phyloP scores from a whole-genome alignment of 2,888 invertebrate species.

The Trichopoda pennipes region DNA sequence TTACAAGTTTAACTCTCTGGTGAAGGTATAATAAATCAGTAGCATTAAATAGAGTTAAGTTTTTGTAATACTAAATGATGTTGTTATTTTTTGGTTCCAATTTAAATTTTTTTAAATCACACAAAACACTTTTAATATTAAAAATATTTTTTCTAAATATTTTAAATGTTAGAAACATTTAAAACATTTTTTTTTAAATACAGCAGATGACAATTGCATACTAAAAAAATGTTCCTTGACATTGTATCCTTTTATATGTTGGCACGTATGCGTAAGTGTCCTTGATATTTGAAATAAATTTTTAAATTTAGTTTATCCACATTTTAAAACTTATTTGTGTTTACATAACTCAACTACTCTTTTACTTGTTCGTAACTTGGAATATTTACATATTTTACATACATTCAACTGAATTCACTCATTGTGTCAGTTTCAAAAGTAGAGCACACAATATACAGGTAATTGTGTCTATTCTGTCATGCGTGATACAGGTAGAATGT shows the following conservation, averaged over 20 bases:
- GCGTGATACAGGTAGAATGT: slow-evolving; percentile 2
- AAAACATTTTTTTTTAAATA: no score
- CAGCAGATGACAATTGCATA: neutral
- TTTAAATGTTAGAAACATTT: no score
- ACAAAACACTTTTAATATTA: no score
- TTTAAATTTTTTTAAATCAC: no score
- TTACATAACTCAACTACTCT: neutral
- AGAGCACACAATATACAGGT: neutral
- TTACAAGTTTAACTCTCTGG: no score
- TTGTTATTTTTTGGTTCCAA: no score
- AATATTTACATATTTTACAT: neutral
- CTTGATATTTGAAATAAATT: slow-evolving; percentile 10
- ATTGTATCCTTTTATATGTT: slow-evolving; percentile 6
- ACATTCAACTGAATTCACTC: slow-evolving; percentile 7
- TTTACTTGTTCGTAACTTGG: neutral
- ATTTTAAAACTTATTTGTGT: neutral
- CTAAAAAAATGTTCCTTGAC: neutral
- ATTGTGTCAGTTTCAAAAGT: neutral
- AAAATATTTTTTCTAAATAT: no score
- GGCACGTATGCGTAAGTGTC: neutral
- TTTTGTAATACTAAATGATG: no score
- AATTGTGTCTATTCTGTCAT: slow-evolving; percentile 12
- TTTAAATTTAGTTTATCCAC: neutral
- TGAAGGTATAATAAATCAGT: no score
- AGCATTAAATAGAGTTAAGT: no score